Conservation (phyloP, 2,797 vertebrate genomes). For the Gorsachius magnificus region DNA sequence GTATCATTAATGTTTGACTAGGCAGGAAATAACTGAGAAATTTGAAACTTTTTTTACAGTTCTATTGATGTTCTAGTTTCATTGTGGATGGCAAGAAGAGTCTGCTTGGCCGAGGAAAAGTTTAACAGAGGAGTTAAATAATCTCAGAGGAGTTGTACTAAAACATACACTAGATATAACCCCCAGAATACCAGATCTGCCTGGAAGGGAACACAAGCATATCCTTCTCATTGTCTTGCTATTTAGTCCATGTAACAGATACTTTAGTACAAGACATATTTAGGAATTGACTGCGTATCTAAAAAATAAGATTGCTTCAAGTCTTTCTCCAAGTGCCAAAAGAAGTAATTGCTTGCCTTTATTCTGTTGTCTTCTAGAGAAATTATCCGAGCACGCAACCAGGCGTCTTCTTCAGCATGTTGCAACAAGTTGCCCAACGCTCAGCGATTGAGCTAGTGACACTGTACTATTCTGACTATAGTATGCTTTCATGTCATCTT, state of each 20-base stretch:
- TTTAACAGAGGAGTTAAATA: not conserved
- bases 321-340: not conserved
- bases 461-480: slow-evolving; percentile 73
- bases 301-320: not conserved
- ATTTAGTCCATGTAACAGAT: not conserved
- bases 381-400: slow-evolving; percentile 85
- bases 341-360: slow-evolving; percentile 80
- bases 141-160: not conserved
- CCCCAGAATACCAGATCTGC: not conserved
- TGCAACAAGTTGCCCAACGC: slow-evolving; percentile 84
- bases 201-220: not conserved
- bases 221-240: not conserved
- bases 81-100: not conserved
- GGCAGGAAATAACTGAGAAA: not conserved
- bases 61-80: not conserved
- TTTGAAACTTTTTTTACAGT: not conserved
- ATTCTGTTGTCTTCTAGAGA: slow-evolving; percentile 75
- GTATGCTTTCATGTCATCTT: slow-evolving; percentile 85
- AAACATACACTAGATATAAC: not conserved
- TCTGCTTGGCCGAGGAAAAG: not conserved
- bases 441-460: slow-evolving; percentile 57
- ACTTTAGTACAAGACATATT: not conserved
- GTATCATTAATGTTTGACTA: not conserved
- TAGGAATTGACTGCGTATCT: not conserved
- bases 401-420: slow-evolving; percentile 83